phyloP scores from a whole-genome alignment of 2,797 vertebrate genomes.

The Protosalanx chinensis region DNA sequence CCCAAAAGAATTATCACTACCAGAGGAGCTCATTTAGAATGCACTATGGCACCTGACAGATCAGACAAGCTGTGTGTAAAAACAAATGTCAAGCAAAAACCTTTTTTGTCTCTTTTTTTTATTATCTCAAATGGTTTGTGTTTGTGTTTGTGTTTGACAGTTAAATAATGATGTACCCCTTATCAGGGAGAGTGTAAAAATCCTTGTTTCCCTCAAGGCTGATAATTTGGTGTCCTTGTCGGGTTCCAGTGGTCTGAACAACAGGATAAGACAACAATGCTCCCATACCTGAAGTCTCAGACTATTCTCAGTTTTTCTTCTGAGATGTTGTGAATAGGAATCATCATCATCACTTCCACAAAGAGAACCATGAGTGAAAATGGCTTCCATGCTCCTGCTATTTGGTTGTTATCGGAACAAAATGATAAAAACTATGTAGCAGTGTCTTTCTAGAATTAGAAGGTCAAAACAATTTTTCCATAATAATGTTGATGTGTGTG shows the following conservation, averaged over 20 bases:
- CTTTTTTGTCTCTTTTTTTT: not conserved
- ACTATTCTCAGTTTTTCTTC: not conserved
- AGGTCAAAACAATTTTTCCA: too few species aligned
- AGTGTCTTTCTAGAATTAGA: not conserved
- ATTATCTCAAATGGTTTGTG: conserved; percentile 44
- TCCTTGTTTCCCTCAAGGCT: conserved; percentile 46
- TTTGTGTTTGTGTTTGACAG: conserved; percentile 46
- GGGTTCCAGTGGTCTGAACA: conserved; percentile 33
- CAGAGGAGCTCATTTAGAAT: not conserved
- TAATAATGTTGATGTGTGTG: not conserved
- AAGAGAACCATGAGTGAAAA: too few species aligned
- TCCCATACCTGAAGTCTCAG: conserved; percentile 19
- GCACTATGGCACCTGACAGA: conserved; percentile 5
- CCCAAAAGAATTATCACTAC: not conserved
- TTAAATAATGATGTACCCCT: conserved; percentile 57
- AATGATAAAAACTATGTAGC: not conserved
- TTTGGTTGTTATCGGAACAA: not conserved
- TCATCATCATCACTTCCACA: too few species aligned
- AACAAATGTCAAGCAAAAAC: conserved; percentile 24
- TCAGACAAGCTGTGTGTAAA: conserved; percentile 37
- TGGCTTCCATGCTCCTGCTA: not conserved
- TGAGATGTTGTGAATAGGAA: too few species aligned
- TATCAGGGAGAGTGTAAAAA: conserved; percentile 41
- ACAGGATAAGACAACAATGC: conserved; percentile 31
- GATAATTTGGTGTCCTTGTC: conserved; percentile 54